Conservation (phyloP, 2,888 invertebrate species). For the Polymixis flavicincta region DNA sequence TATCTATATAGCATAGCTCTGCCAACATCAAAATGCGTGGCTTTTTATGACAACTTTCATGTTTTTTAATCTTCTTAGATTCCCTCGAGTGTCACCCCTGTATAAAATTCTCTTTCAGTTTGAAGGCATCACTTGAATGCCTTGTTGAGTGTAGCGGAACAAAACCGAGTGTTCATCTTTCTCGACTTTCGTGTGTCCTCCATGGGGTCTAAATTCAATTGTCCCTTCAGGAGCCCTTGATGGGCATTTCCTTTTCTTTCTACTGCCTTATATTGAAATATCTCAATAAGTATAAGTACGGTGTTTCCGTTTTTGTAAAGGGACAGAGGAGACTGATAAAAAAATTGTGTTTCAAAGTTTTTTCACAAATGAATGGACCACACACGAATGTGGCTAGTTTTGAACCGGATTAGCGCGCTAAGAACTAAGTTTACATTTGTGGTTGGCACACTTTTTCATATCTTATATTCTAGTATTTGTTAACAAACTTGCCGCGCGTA, state of each 20-base stretch:
- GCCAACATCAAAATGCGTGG: neutral
- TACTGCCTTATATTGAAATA: slow-evolving; percentile 60
- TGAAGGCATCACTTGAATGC: slow-evolving; percentile 58
- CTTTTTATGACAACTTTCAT: neutral
- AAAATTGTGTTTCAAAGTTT: slow-evolving; percentile 1
- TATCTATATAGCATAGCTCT: neutral
- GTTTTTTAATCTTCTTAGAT: neutral
- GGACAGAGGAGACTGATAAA: slow-evolving; percentile 21
- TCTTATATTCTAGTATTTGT: neutral
- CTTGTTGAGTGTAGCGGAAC: slow-evolving; percentile 60
- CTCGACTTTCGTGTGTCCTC: slow-evolving; percentile 60
- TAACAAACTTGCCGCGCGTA: neutral
- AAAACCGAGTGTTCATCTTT: slow-evolving; percentile 64
- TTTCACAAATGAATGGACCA: neutral
- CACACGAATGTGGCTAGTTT: neutral
- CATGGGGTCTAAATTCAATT: slow-evolving; percentile 71
- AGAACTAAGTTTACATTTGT: neutral
- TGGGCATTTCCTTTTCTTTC: slow-evolving; percentile 64
- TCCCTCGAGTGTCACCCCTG: slow-evolving; percentile 50
- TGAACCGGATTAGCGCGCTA: neutral
- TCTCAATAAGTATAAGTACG: slow-evolving; percentile 60
- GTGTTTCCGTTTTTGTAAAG: slow-evolving; percentile 44
- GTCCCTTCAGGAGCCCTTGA: slow-evolving; percentile 64
- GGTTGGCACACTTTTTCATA: neutral
- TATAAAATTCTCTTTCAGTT: slow-evolving; percentile 56